Evolutionary conservation across 2,888 invertebrate species (phyloP), one percentile per base, ranked within the genome.

Genomic region (Ypsolopha scabrella): DNA sequence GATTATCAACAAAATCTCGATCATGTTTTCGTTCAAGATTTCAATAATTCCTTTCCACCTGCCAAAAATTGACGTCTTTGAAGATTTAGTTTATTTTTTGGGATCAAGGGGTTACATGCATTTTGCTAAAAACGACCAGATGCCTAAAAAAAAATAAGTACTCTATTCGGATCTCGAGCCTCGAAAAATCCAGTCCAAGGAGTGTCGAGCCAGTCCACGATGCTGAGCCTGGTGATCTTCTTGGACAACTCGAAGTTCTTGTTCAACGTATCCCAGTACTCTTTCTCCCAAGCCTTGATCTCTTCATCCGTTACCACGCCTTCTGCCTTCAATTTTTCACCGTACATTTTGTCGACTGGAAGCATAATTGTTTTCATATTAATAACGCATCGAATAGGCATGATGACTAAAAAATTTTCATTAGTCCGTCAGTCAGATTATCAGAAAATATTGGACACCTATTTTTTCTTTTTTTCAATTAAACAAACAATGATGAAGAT

Each of bases 181-280:
- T 94, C 93, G 61, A 93, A 93, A 80, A 93, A 94, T 38, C 94
- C 94, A 36, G 94, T 94, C 98, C 98, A 98, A 0, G 97, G 97
- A 6, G 97, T 97, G 75, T 98, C 98, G 50, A 98, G 88, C 98
- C 98, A 98, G 67, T 97, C 96, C 81, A 94, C 94, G 79, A 96
- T 96, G 58, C 79, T 80, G 14, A 85, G 74, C 58, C 76, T 81
- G 38, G 80, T 81, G 51, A 82, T 59, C 59, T 83, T 82, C 68
- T 82, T 83, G 43, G 82, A 68, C n/a, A 83, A 66, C 44, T 82
- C 85, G 54, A 83, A 85, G 63, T 86, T 83, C 46, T 59, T 54
- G 65, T 80, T 81, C 48, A 86, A 60, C 0, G 83, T 82, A 54
- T 78, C 78, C 64, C 65, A 62, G 60, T 86, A 86, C 53, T 83